Percentiles rank a stretch among this genome's conserved stretches.
Evolutionary conservation across 1,140 invertebrate species (phyloP).

Genomic region (Hyles euphorbiae): DNA sequence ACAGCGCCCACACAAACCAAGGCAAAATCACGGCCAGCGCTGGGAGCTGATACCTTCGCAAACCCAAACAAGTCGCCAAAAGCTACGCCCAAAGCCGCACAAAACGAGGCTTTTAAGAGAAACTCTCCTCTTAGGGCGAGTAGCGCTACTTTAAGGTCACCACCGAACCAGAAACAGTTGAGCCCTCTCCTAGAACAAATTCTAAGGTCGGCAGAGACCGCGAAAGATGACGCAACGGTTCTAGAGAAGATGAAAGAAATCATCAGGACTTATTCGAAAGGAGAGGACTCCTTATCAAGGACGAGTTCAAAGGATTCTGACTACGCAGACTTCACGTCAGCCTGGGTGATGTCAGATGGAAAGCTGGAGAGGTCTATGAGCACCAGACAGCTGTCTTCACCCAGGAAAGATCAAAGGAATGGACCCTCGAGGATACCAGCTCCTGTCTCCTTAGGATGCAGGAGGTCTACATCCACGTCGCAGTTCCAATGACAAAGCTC

Average conservation of each 20-base stretch:
- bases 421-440: conserved; percentile 76
- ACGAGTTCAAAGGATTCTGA: conserved; percentile 76
- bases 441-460: conserved; percentile 70
- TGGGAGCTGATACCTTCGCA: conserved; percentile 82
- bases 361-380: conserved; percentile 76
- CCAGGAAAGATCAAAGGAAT: conserved; percentile 76
- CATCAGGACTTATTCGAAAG: conserved; percentile 79
- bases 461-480: conserved; percentile 63
- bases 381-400: conserved; percentile 67
- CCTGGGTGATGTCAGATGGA: conserved; percentile 85
- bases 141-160: conserved; percentile 76
- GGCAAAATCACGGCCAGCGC: conserved; percentile 74
- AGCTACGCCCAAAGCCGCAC: conserved; percentile 45
- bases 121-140: conserved; percentile 80
- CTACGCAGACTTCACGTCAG: conserved; percentile 81
- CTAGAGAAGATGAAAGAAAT: conserved; percentile 83
- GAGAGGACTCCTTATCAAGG: conserved; percentile 62
- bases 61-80: conserved; percentile 74
- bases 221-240: conserved; percentile 81
- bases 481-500: conserved; percentile 60
- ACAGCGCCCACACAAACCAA: conserved; percentile 59
- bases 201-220: conserved; percentile 80
- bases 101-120: conserved; percentile 75
- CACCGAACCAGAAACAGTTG: conserved; percentile 75
- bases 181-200: conserved; percentile 84